These are phyloP conservation scores for Epinotia bilunana DNA, from an alignment of 2,888 invertebrate genomes.

Conservation along the genomic window DNA sequence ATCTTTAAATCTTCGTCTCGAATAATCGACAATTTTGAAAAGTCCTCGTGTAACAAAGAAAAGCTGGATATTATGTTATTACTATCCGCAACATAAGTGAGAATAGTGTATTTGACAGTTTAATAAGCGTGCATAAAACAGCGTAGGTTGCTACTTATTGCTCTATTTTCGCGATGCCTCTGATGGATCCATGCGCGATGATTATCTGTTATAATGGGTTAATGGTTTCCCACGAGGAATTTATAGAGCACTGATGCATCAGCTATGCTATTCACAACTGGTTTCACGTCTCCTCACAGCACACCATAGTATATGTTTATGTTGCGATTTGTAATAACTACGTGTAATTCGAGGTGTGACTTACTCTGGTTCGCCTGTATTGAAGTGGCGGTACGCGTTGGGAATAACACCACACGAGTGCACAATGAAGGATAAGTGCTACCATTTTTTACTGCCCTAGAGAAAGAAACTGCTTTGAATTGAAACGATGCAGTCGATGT, in stretches of 20 bases:
- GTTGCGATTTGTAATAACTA: neutral
- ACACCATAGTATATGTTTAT: neutral
- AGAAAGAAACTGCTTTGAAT: constrained; percentile 4
- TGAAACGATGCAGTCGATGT: neutral
- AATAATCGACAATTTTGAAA: no score
- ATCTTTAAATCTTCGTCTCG: no score
- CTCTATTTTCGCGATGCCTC: constrained; percentile 20
- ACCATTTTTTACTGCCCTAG: constrained; percentile 7
- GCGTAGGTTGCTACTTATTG: neutral
- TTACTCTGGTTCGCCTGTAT: neutral
- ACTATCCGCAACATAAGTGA: neutral
- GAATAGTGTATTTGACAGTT: neutral
- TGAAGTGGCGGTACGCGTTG: neutral
- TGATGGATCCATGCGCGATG: constrained; percentile 22
- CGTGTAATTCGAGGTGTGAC: neutral
- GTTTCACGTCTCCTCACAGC: neutral
- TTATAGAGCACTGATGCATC: constrained; percentile 36
- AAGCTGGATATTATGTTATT: neutral
- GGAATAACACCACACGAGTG: neutral
- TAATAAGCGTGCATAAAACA: constrained; percentile 9
- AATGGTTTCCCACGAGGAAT: constrained; percentile 41
- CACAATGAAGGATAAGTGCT: constrained; percentile 32
- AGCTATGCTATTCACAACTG: neutral
- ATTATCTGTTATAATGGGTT: constrained; percentile 40
- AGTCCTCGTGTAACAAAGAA: no score